These are phyloP conservation scores for Terrapene triunguis DNA, from an alignment of 2,113 vertebrate species.

Conservation along the genomic window DNA sequence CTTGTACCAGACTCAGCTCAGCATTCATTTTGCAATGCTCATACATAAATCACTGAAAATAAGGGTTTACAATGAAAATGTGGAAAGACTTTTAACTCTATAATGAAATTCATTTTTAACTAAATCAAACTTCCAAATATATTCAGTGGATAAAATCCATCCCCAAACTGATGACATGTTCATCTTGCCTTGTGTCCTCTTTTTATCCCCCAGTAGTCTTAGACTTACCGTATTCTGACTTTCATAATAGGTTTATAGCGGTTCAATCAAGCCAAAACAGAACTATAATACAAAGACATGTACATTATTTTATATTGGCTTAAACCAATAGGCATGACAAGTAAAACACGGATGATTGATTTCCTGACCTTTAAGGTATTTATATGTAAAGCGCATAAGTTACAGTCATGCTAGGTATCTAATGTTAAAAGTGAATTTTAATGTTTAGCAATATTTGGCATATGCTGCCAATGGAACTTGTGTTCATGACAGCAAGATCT, in stretches of 20 bases:
- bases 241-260: constrained; percentile 68
- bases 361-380: constrained; percentile 74
- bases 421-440: constrained; percentile 65
- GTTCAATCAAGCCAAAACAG: constrained; percentile 61
- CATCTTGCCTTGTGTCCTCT: constrained; percentile 20
- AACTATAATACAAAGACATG: constrained; percentile 53
- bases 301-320: constrained; percentile 67
- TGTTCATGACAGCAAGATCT: neutral
- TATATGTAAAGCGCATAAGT: constrained; percentile 64
- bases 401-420: constrained; percentile 35
- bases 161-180: constrained; percentile 14
- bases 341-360: constrained; percentile 67
- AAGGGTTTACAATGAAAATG: neutral
- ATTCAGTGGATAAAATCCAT: constrained; percentile 22
- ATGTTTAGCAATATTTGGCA: constrained; percentile 43
- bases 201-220: constrained; percentile 3
- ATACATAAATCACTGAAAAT: neutral
- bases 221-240: constrained; percentile 61
- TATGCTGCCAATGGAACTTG: neutral
- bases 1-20: neutral
- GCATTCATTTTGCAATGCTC: neutral
- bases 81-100: constrained; percentile 3
- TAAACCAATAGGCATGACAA: constrained; percentile 65
- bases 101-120: constrained; percentile 23
- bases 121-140: constrained; percentile 40